A percentile compares a stretch with the other conserved stretches of the same genome.
phyloP scores from a whole-genome alignment of 2,113 vertebrate species.

The Oryctolagus cuniculus region DNA sequence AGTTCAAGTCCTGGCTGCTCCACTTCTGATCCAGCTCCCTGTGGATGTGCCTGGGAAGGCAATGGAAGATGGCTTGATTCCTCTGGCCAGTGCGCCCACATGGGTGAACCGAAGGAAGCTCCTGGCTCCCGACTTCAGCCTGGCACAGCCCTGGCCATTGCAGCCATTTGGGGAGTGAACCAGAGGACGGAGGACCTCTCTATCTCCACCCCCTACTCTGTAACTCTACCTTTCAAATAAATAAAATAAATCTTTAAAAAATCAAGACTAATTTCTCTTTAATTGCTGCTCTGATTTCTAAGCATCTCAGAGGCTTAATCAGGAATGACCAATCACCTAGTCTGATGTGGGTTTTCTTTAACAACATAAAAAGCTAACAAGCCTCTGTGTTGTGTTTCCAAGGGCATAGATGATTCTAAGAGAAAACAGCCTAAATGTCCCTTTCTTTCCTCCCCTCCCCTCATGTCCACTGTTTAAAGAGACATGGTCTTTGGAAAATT shows the following conservation, averaged over 20 bases:
- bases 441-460: neutral
- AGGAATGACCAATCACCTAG: conserved; percentile 2
- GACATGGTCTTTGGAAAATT: conserved; percentile 60
- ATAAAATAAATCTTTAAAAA: neutral
- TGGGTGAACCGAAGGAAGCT: too few species aligned
- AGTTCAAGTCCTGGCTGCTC: too few species aligned
- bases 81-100: too few species aligned
- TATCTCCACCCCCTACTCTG: too few species aligned
- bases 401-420: neutral
- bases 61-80: too few species aligned
- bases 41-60: too few species aligned
- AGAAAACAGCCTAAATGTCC: conserved; percentile 12
- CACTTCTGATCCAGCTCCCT: too few species aligned
- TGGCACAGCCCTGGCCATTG: too few species aligned
- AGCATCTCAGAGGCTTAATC: conserved; percentile 50
- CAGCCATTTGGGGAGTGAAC: too few species aligned
- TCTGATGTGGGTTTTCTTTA: conserved; percentile 42
- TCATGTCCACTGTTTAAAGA: conserved; percentile 1
- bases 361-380: neutral
- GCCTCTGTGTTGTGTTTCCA: conserved; percentile 10
- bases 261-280: conserved; percentile 29
- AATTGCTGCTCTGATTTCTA: neutral
- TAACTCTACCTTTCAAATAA: too few species aligned
- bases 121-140: too few species aligned
- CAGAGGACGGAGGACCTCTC: too few species aligned